Evolutionary conservation across 2,888 invertebrate genomes (phyloP), one percentile per base, ranked within the genome.

Genomic region (Hirtodrosophila alboralis): DNA sequence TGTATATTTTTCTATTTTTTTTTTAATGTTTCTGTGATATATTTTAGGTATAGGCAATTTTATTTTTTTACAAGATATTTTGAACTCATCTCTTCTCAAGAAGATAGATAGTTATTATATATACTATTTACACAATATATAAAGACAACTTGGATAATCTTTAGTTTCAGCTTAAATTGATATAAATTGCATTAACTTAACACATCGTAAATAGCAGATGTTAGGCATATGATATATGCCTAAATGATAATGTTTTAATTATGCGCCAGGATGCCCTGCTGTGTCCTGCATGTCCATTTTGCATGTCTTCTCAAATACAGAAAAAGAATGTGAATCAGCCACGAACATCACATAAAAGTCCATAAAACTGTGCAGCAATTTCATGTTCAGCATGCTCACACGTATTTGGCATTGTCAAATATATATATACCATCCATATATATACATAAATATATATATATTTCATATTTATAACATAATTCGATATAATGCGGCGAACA

Each of bases 391-490:
- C 66, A 66, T 71, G 45, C 66, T 66, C 72, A 75, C 78, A 81
- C 75, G 69, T 75, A 61, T 71, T 56, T 49, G 51, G 31, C 36
- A 44, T 23, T 37, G 36, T 44, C 38, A 61, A 61, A 79, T 80
- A 67, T 70, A 79, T 80, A 67, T 76, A 79, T 80, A 77, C 77
- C 60, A 80, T 81, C 77, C 81, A 81, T 79, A 79, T 79, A 84
- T n/a, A n/a, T n/a, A n/a, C n/a, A n/a, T n/a, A n/a, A n/a, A n/a
- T n/a, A n/a, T n/a, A n/a, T n/a, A n/a, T 80, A 67, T 76, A 79
- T 80, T 81, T 81, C 60, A 80, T 81, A 81, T 84, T 84, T 79
- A 79, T 79, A 84, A 79, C 79, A 79, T 79, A 79, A 79, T 79
- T 84, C 81, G 78, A 80, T 84, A 84, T 79, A 79, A 79, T 79